phyloP scores from a whole-genome alignment of 2,113 vertebrate genomes.

The Trinectes maculatus region DNA sequence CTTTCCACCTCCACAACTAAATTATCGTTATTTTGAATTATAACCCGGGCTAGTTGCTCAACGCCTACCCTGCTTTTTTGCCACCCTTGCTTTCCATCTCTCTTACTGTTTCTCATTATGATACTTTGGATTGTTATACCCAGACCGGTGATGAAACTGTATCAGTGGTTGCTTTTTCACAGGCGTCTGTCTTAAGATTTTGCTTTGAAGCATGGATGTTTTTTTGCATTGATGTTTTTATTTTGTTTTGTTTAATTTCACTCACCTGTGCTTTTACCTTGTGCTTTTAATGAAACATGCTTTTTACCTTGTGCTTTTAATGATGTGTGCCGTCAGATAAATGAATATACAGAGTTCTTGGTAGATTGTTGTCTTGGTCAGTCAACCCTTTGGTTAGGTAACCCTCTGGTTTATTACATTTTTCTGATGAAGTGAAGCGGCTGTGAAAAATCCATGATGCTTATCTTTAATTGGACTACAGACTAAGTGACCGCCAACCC shows the following conservation, averaged over 20 bases:
- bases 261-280: too few species aligned
- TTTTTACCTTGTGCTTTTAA: neutral
- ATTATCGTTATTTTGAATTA: conserved; percentile 7
- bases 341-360: neutral
- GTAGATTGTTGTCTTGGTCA: conserved; percentile 31
- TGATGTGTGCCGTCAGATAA: conserved; percentile 5
- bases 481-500: too few species aligned
- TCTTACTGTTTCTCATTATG: conserved; percentile 9
- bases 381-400: neutral
- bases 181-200: conserved; percentile 5
- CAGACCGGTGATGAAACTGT: conserved; percentile 34
- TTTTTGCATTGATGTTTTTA: conserved; percentile 27
- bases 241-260: conserved; percentile 9
- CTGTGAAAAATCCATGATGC: too few species aligned
- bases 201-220: conserved; percentile 44
- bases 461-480: too few species aligned
- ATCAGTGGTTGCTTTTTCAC: conserved; percentile 15
- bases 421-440: too few species aligned
- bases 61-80: neutral
- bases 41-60: neutral
- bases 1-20: neutral
- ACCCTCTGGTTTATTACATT: too few species aligned
- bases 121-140: conserved; percentile 22
- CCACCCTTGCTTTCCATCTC: neutral
- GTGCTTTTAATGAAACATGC: neutral